Evolutionary conservation across 1,140 invertebrate species (phyloP).

Genomic region (Pseudomyrmex dendroicus): DNA sequence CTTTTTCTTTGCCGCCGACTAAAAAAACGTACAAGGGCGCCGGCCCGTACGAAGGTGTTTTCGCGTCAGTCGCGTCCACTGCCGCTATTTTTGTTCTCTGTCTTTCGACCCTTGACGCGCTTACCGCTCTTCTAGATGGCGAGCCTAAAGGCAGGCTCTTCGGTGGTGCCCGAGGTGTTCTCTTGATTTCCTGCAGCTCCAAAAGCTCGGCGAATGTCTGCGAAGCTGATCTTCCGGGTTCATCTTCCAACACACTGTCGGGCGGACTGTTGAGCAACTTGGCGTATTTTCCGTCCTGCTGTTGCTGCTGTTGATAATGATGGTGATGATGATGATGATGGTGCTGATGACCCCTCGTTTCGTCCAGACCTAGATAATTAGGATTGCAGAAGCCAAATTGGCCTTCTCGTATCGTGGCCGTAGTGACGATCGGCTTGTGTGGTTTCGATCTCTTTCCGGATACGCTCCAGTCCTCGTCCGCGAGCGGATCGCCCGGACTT

Average conservation of each 20-base stretch:
- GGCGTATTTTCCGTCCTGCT: constrained; percentile 80
- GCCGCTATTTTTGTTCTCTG: constrained; percentile 82
- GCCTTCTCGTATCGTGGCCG: constrained; percentile 83
- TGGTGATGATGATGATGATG: constrained; percentile 23
- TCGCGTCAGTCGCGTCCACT: constrained; percentile 74
- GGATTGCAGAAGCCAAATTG: constrained; percentile 90
- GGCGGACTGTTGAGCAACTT: constrained; percentile 85
- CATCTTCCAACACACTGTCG: constrained; percentile 85
- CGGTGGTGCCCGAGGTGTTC: constrained; percentile 79
- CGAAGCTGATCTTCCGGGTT: constrained; percentile 82
- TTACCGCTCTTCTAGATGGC: constrained; percentile 83
- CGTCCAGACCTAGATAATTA: constrained; percentile 89
- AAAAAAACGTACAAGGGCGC: constrained; percentile 88
- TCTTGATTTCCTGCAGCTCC: constrained; percentile 82
- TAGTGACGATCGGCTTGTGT: constrained; percentile 70
- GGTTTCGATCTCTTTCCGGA: constrained; percentile 78
- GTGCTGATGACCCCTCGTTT: constrained; percentile 68
- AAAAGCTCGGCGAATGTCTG: constrained; percentile 83
- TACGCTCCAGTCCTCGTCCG: constrained; percentile 85
- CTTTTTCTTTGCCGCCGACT: constrained; percentile 88
- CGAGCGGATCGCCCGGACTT: constrained; percentile 84
- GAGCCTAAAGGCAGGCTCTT: constrained; percentile 82
- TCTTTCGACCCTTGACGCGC: constrained; percentile 83
- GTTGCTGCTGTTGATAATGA: constrained; percentile 23
- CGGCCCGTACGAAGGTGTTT: constrained; percentile 77